phyloP scores from a whole-genome alignment of 2,888 invertebrate species.

The Caenorhabditis sulstoni region DNA sequence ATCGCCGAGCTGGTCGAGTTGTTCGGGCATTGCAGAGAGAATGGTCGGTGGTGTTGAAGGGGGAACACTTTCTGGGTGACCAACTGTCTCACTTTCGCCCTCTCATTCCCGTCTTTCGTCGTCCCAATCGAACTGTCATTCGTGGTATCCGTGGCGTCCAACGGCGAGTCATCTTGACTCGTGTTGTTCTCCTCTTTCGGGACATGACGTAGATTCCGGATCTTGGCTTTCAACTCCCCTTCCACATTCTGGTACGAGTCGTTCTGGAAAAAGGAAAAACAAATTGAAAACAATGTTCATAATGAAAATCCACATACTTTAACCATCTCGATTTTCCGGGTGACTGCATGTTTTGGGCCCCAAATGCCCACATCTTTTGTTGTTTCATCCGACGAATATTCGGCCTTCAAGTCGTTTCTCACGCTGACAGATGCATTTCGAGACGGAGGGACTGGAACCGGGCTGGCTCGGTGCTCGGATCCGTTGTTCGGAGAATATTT shows the following conservation, averaged over 20 bases:
- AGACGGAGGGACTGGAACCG: slow-evolving; percentile 51
- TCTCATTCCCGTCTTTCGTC: slow-evolving; percentile 58
- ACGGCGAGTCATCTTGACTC: slow-evolving; percentile 34
- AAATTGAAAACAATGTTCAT: neutral
- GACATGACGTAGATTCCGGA: slow-evolving; percentile 75
- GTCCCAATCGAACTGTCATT: slow-evolving; percentile 32
- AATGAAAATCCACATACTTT: slow-evolving; percentile 20
- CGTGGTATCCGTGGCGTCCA: slow-evolving; percentile 37
- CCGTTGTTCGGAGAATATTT: slow-evolving; percentile 31
- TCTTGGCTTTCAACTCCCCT: slow-evolving; percentile 73
- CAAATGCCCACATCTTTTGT: slow-evolving; percentile 51
- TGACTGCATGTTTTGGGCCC: slow-evolving; percentile 55
- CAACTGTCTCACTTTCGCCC: slow-evolving; percentile 75
- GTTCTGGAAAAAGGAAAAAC: slow-evolving; percentile 20
- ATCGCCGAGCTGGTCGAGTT: slow-evolving; percentile 52
- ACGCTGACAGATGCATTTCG: slow-evolving; percentile 46
- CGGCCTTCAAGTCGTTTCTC: slow-evolving; percentile 29
- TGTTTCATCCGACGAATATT: slow-evolving; percentile 47
- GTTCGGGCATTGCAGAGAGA: slow-evolving; percentile 72
- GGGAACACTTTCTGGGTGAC: slow-evolving; percentile 80
- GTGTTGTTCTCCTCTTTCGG: slow-evolving; percentile 43
- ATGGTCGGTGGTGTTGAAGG: slow-evolving; percentile 79
- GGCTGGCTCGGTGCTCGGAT: slow-evolving; percentile 28
- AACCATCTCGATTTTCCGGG: slow-evolving; percentile 54
- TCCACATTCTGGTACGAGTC: slow-evolving; percentile 58